Percentiles rank a stretch among this genome's conserved stretches.
These are phyloP conservation scores for Protobothrops mucrosquamatus DNA, from an alignment of 2,113 vertebrate genomes.

Conservation along the genomic window DNA sequence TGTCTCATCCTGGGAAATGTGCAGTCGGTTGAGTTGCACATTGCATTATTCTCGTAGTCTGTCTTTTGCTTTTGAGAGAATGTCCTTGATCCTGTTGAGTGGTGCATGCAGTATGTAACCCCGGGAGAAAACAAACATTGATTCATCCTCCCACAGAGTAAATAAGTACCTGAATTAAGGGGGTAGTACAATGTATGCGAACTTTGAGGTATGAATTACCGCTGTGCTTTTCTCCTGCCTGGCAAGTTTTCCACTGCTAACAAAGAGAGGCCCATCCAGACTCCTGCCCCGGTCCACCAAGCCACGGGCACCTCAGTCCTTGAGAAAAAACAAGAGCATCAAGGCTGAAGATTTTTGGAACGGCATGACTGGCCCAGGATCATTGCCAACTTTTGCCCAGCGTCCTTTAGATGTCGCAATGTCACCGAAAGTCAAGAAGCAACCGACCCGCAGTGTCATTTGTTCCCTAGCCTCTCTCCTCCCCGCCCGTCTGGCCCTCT, in stretches of 20 bases:
- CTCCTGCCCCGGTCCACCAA: background rate
- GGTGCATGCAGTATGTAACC: background rate
- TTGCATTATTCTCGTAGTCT: background rate
- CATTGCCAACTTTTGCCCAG: background rate
- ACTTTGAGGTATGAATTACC: accelerated
- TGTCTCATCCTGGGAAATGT: background rate
- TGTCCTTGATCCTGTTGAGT: background rate
- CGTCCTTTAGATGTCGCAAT: slow-evolving; percentile 53
- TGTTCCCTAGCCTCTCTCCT: background rate
- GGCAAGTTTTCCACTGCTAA: background rate
- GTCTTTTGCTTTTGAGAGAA: background rate
- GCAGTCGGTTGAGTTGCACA: background rate
- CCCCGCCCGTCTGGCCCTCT: background rate
- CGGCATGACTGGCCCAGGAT: background rate
- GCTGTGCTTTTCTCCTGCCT: background rate
- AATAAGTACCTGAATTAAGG: background rate
- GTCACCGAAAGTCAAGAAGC: slow-evolving; percentile 2
- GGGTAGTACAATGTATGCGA: accelerated
- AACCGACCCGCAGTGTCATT: background rate
- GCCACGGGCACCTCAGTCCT: background rate
- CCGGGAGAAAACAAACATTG: background rate
- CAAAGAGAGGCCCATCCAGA: background rate
- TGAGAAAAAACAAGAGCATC: background rate
- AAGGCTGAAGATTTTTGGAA: background rate
- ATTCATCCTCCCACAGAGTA: accelerated